Base-by-base conservation (phyloP, 2,113 vertebrate genomes). In the Castor canadensis region DNA sequence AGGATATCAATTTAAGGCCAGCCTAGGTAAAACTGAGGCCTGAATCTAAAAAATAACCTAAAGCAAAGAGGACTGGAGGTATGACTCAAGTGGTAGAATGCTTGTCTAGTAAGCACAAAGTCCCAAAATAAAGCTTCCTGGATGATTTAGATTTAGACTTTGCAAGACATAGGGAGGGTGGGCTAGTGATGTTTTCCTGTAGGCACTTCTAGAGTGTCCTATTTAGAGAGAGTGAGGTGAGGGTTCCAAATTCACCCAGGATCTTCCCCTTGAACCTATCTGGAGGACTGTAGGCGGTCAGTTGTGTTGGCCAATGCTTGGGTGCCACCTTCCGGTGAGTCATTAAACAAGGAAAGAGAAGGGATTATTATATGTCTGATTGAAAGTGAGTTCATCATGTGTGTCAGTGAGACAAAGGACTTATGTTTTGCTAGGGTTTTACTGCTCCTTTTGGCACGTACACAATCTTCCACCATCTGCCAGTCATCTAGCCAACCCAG, bases 391-490 rank as follows among this genome's bases (percentile, higher is more conserved):
- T 83, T 95, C 82, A n/a, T 95, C 81, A 69, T 15, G 40, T 89
- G 81, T 40, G 76, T 92, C 75, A 82, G 15, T 89, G 64, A 94
- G 90, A 96, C 88, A 97, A 96, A 96, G 45, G 89, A 43, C 91
- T 80, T 75, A 47, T 58, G 32, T 72, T 96, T 71, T 92, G 28
- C n/a, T 67, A 49, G 84, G 45, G 87, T 40, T 89, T 95, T 79
- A 90, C 40, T 67, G 47, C 30, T 87, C 38, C 72, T 84, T 43
- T 89, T 93, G 87, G 92, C 77, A 97, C 82, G 19, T 76, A 73
- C 67, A 45, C 19, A 93, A 35, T 4, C 38, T 92, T 91, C 83
- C 16, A 66, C 88, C 85, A 95, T 93, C 96, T 95, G 88, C 58
- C 82, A 77, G 45, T 45, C 62, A 80, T 43, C 32, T 67, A 95